These are phyloP conservation scores for Hippocampus barbouri DNA, from an alignment of 2,113 vertebrate species.

Conservation along the genomic window DNA sequence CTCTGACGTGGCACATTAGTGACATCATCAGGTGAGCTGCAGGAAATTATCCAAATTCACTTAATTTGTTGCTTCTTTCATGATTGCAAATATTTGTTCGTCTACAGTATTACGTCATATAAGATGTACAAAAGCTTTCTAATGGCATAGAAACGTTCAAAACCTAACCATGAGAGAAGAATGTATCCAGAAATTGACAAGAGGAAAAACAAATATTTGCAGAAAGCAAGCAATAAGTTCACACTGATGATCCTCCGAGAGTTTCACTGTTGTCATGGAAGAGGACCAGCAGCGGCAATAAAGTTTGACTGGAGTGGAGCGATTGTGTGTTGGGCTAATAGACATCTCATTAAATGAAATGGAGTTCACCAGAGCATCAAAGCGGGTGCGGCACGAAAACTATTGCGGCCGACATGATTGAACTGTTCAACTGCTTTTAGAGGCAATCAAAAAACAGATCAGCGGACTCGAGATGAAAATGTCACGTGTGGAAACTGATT, in stretches of 20 bases:
- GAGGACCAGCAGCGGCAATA: neutral
- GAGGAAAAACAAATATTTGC: neutral
- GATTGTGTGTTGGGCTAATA: neutral
- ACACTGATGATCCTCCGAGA: neutral
- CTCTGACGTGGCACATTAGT: too few species aligned
- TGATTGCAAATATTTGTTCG: too few species aligned
- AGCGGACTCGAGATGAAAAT: neutral
- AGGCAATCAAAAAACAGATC: constrained; percentile 6
- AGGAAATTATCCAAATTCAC: too few species aligned
- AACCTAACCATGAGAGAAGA: too few species aligned
- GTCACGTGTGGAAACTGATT: neutral
- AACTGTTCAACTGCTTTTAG: neutral
- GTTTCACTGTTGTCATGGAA: neutral
- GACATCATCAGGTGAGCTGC: too few species aligned
- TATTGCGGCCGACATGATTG: neutral
- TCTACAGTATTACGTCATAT: too few species aligned
- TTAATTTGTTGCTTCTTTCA: too few species aligned
- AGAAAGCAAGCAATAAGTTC: neutral
- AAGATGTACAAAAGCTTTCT: neutral
- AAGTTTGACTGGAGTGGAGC: neutral
- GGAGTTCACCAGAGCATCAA: constrained; percentile 4
- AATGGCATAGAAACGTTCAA: neutral
- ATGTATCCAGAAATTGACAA: neutral
- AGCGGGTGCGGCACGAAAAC: neutral
- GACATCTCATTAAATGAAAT: constrained; percentile 15